Conservation (phyloP, 2,888 invertebrate genomes). For the Archips crataeganus region DNA sequence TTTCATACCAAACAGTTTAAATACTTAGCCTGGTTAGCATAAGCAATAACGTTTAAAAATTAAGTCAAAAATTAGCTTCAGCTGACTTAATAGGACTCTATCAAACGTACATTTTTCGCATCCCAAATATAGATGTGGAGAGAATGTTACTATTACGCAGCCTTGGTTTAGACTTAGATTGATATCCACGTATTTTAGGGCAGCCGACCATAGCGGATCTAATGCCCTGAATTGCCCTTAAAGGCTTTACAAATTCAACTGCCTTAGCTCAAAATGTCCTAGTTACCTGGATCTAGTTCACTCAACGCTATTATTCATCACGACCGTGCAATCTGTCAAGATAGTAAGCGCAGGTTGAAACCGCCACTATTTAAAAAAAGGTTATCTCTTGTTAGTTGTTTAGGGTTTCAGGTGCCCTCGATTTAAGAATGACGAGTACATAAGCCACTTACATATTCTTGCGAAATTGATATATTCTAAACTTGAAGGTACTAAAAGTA, state of each 20-base stretch:
- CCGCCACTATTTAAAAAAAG: conserved; percentile 53
- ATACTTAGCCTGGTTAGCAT: conserved; percentile 26
- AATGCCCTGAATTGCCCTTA: conserved; percentile 73
- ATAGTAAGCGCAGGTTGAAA: conserved; percentile 66
- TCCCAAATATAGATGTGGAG: conserved; percentile 35
- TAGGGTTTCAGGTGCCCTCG: conserved; percentile 35
- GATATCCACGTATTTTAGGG: conserved; percentile 61
- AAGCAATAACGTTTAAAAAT: conserved; percentile 26
- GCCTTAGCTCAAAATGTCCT: conserved; percentile 53
- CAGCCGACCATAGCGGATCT: conserved; percentile 74
- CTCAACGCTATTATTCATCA: conserved; percentile 62
- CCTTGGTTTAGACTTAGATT: conserved; percentile 50
- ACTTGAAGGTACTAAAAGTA: conserved; percentile 13
- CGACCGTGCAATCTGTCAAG: conserved; percentile 61
- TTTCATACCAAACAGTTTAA: conserved; percentile 26
- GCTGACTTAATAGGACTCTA: conserved; percentile 1
- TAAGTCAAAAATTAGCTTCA: conserved; percentile 30
- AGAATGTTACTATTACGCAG: conserved; percentile 34
- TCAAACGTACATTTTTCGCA: conserved; percentile 33
- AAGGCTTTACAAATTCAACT: conserved; percentile 68
- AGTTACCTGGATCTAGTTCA: conserved; percentile 57
- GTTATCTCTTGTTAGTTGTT: conserved; percentile 56
- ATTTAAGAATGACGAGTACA: conserved; percentile 11
- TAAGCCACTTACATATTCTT: conserved; percentile 7
- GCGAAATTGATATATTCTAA: conserved; percentile 17